Percentiles rank a stretch among this genome's conserved stretches.
Conservation (phyloP, 2,797 vertebrate species). For the Stomatorhinus walkeri region DNA sequence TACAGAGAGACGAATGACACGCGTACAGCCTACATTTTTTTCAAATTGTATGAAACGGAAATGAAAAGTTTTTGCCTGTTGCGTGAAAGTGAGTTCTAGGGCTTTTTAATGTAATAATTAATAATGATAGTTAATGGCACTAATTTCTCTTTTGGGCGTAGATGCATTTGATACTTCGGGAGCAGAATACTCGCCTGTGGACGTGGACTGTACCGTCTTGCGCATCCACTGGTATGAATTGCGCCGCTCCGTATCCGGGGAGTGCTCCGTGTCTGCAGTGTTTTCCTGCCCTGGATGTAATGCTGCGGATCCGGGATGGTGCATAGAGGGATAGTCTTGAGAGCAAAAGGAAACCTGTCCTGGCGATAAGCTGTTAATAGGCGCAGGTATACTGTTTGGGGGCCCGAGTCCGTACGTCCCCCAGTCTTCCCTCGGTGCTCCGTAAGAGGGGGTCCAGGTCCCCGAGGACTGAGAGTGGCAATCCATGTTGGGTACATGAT, state of each 20-base stretch:
- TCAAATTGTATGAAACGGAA: neutral
- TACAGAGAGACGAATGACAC: neutral
- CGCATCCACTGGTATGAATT: slow-evolving; percentile 92
- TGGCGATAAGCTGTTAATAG: slow-evolving; percentile 72
- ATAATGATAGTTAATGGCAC: neutral
- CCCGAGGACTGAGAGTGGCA: slow-evolving; percentile 66
- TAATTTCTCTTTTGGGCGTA: neutral
- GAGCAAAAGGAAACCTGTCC: slow-evolving; percentile 76
- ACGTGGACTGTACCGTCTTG: slow-evolving; percentile 77
- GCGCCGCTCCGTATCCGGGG: slow-evolving; percentile 75
- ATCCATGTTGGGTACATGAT: slow-evolving; percentile 79
- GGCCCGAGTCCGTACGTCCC: slow-evolving; percentile 72
- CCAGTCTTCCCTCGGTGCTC: slow-evolving; percentile 82
- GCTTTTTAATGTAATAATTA: neutral
- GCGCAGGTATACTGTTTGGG: slow-evolving; percentile 64
- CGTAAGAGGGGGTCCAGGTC: slow-evolving; percentile 78
- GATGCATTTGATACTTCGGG: neutral
- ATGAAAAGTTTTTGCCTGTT: neutral
- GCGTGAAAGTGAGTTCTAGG: neutral
- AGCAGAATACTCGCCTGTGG: slow-evolving; percentile 63
- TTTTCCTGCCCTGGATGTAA: slow-evolving; percentile 70
- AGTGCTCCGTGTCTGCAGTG: slow-evolving; percentile 58
- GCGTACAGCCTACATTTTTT: neutral
- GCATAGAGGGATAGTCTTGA: slow-evolving; percentile 73
- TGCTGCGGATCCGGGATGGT: slow-evolving; percentile 60